Evolutionary conservation across 1,140 invertebrate species (phyloP).

Genomic region (Cardiocondyla obscurior): DNA sequence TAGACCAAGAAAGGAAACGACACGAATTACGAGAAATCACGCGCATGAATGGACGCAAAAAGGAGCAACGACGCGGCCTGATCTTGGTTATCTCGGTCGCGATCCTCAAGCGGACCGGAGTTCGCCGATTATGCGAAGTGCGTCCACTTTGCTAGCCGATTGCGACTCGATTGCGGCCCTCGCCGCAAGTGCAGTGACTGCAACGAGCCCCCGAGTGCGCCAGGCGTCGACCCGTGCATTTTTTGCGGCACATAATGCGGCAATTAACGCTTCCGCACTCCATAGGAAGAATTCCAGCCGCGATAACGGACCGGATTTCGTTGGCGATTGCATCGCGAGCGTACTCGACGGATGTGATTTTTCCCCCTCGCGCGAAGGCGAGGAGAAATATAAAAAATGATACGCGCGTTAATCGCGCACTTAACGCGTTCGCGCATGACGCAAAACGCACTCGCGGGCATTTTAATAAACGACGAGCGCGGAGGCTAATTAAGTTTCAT

Average conservation of each 20-base stretch:
- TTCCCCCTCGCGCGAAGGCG: neutral
- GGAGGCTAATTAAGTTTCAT: slow-evolving; percentile 29
- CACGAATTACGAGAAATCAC: slow-evolving; percentile 27
- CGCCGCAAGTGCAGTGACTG: neutral
- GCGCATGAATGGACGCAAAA: neutral
- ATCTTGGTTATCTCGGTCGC: neutral
- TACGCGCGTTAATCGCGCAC: slow-evolving; percentile 13
- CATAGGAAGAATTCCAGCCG: slow-evolving; percentile 10
- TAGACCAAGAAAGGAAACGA: neutral
- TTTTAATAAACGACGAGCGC: slow-evolving; percentile 39
- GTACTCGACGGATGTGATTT: neutral
- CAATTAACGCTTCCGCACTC: slow-evolving; percentile 46
- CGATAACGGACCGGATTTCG: slow-evolving; percentile 39
- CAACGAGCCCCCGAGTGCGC: neutral
- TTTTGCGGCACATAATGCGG: neutral
- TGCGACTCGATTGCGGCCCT: slow-evolving; percentile 3
- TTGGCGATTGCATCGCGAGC: slow-evolving; percentile 1
- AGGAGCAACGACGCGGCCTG: neutral
- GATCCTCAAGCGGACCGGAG: neutral
- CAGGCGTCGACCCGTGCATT: slow-evolving; percentile 12
- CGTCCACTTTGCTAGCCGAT: slow-evolving; percentile 2
- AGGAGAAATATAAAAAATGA: neutral
- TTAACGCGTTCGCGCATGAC: slow-evolving; percentile 7
- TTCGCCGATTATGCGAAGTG: neutral
- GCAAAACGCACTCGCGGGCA: neutral